phyloP scores from a whole-genome alignment of 23 tunicate genomes.

The Halocynthia aurantium region DNA sequence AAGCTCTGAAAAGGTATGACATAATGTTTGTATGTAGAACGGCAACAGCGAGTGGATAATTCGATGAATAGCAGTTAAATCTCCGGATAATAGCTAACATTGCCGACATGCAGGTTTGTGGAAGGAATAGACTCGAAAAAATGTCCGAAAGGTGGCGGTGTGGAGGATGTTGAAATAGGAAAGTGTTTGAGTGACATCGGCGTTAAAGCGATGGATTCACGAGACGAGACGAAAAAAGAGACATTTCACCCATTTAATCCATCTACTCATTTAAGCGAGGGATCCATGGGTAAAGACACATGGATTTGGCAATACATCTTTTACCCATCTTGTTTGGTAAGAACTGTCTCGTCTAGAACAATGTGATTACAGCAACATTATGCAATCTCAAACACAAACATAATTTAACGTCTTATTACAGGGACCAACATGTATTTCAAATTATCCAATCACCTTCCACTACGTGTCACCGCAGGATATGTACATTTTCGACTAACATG shows the following conservation, averaged over 20 bases:
- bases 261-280: conserved; percentile 23
- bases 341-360: not conserved
- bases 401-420: conserved; percentile 3
- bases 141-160: conserved; percentile 25
- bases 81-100: not conserved
- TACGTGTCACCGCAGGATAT: conserved; percentile 47
- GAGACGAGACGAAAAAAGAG: conserved; percentile 26
- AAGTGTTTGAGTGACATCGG: conserved; percentile 33
- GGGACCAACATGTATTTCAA: conserved; percentile 57
- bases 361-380: not conserved
- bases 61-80: too few species aligned
- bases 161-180: conserved; percentile 54
- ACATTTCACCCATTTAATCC: conserved; percentile 57
- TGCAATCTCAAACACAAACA: not conserved
- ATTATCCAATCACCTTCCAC: conserved; percentile 56
- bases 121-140: conserved; percentile 6
- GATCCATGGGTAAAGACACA: not conserved
- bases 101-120: conserved; percentile 11
- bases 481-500: conserved; percentile 37
- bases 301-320: conserved; percentile 65
- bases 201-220: conserved; percentile 52
- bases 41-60: too few species aligned
- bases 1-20: conserved; percentile 31
- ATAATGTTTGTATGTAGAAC: not conserved
- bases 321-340: conserved; percentile 36